These are phyloP conservation scores for Carduelis carduelis DNA, from an alignment of 2,797 vertebrate species.

Conservation along the genomic window DNA sequence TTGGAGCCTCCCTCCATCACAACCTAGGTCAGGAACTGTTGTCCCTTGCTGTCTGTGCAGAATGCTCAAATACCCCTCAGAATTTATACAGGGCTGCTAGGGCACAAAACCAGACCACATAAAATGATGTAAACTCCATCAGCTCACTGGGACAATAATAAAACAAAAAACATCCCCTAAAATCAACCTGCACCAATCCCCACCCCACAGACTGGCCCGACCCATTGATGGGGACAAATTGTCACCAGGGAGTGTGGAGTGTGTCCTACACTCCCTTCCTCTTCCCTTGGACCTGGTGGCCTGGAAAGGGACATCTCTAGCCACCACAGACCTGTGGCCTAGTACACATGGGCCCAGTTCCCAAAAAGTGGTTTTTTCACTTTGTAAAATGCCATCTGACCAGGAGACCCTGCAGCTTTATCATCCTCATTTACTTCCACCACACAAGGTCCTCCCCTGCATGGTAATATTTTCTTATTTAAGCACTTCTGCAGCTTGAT, in stretches of 20 bases:
- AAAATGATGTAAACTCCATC: background rate
- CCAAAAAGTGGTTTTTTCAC: background rate
- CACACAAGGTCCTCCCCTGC: background rate
- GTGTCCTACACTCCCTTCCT: fast-evolving
- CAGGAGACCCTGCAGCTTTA: background rate
- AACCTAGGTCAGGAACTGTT: fast-evolving
- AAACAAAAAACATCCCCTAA: background rate
- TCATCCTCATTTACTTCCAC: background rate
- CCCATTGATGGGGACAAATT: background rate
- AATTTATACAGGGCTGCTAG: no score
- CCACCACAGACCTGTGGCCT: background rate
- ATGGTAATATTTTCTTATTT: background rate
- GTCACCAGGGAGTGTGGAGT: background rate
- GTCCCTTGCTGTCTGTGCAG: background rate
- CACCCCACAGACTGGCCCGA: background rate
- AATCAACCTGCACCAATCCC: background rate
- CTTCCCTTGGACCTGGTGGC: background rate
- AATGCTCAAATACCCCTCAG: background rate
- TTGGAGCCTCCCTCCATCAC: background rate
- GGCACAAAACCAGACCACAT: background rate
- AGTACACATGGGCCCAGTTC: fast-evolving
- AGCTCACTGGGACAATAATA: background rate
- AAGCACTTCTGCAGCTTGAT: background rate
- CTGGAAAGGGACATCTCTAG: background rate
- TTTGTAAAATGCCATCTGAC: background rate